Base-by-base conservation (phyloP, 53 echinoderm and acorn worm species). In the Zoroaster sp. region DNA sequence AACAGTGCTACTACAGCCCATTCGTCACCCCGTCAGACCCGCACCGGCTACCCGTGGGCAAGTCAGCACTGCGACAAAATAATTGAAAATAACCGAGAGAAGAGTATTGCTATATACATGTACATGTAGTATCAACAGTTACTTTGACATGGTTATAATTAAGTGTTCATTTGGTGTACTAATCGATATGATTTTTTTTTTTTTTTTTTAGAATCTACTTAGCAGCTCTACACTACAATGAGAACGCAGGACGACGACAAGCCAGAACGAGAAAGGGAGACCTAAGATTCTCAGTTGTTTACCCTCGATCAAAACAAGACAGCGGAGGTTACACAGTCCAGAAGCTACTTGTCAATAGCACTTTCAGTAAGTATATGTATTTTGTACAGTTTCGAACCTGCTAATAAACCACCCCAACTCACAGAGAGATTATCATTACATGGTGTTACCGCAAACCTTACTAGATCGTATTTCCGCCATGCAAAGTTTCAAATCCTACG, bases 301-400 rank as follows among this genome's bases (percentile, higher is more conserved):
- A 40, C 35, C 82, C 82, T 0, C 53, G 82, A 81, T 65, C 82
- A 20, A 81, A 81, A 67, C 76, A 76, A 51, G 76, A 76, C 33
- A 45, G 23, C 1, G 82, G 82, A 66, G 82, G 82, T 11, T 81
- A 81, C 66, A 81, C 82, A 38, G 66, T 81, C 12, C 53, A 40
- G 82, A 81, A 54, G 42, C 8, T 81, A 39, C 68, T 81, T 3
- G 68, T 67, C n/a, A 31, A 81, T 15, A 67, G 66, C 40, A 81
- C 82, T 32, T 37, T 45, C 68, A 42, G 82, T 81, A 67, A 81
- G 82, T 42, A 10, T 53, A 36, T 32, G n/a, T 73, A 66, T 3
- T 66, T 66, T 31, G 31, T 21, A 66, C 23, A 31, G 31, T 28
- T 31, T 2, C 6, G 23, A 31, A 28, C 23, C 66, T 13, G 13